Conservation (phyloP, 2,113 vertebrate species). For the Sula dactylatra region DNA sequence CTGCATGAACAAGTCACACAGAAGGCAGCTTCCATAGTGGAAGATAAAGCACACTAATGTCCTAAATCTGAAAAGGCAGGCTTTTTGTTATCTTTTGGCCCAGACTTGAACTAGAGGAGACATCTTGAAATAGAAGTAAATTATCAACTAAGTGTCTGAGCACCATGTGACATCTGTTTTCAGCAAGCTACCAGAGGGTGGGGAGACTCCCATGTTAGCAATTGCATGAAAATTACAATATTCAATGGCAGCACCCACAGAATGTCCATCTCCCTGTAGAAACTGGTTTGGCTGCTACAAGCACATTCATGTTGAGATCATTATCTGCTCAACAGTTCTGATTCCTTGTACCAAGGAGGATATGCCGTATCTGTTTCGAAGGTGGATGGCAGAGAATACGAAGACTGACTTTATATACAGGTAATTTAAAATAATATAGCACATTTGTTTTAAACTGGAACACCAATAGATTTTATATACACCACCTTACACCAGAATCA, state of each 20-base stretch:
- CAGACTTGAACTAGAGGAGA: not conserved
- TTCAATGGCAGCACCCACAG: not conserved
- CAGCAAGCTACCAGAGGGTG: not conserved
- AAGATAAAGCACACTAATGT: not conserved
- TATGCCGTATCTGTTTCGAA: not conserved
- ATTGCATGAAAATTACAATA: not conserved
- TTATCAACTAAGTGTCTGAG: not conserved
- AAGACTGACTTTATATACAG: not conserved
- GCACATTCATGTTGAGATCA: slow-evolving; percentile 38
- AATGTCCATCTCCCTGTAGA: not conserved
- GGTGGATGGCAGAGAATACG: not conserved
- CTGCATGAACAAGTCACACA: not conserved
- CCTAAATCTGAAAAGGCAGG: not conserved
- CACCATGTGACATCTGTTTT: not conserved
- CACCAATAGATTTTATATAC: not conserved
- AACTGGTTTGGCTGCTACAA: slow-evolving; percentile 52
- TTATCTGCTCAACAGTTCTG: not conserved
- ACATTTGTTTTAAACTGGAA: not conserved
- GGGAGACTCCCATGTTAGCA: slow-evolving; percentile 4
- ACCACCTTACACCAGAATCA: not conserved
- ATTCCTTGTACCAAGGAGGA: not conserved
- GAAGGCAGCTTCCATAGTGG: not conserved
- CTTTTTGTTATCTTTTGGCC: not conserved
- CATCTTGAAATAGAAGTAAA: not conserved
- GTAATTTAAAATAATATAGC: not conserved